Base-by-base conservation (phyloP, 2,113 vertebrate species). In the Diadophis punctatus region DNA sequence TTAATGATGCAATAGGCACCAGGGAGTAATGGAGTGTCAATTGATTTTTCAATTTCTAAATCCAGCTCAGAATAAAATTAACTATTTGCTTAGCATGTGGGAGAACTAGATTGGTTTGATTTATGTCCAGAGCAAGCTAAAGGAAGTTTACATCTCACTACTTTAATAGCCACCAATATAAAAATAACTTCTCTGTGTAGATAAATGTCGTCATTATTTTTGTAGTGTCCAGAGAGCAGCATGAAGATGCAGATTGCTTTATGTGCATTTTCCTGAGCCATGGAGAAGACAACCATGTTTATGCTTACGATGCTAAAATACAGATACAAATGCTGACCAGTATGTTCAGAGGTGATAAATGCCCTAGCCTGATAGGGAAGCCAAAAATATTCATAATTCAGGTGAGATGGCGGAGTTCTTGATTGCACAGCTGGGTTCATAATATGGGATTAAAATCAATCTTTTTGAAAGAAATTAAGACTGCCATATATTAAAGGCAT, bases 311-410 rank as follows among this genome's bases (percentile, higher is more conserved):
- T 20, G 98, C 27, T 48, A 97, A 98, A 97, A 98, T 99, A 87
- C 93, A 96, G 92, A 98, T 99, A 92, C 96, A 98, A 92, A 95
- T 96, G 0, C 88, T 99, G 92, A 98, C 98, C 0, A 92, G 96
- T 86, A 95, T 97, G 96, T 99, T 99, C 96, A 98, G 97, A 96
- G 99, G 99, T 95, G 97, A 99, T 95, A 98, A 97, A 48, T 99
- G 99, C 96, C 96, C 0, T 55, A 98, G 98, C 93, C 98, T 99
- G 46, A 98, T 98, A 22, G 99, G 99, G 43, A 99, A 99, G 95
- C 99, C 99, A 0, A 99, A 99, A 97, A 99, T 99, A 96, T 99
- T 99, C 93, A 96, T 99, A 93, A 96, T 99, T 89, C 99, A 99
- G 99, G 99, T 99, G 97, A 97, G 96, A 89, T 30, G 30, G 25